Percentiles rank a stretch among this genome's conserved stretches.
Conservation (phyloP, 2,888 invertebrate genomes). For the Folsomia candida region DNA sequence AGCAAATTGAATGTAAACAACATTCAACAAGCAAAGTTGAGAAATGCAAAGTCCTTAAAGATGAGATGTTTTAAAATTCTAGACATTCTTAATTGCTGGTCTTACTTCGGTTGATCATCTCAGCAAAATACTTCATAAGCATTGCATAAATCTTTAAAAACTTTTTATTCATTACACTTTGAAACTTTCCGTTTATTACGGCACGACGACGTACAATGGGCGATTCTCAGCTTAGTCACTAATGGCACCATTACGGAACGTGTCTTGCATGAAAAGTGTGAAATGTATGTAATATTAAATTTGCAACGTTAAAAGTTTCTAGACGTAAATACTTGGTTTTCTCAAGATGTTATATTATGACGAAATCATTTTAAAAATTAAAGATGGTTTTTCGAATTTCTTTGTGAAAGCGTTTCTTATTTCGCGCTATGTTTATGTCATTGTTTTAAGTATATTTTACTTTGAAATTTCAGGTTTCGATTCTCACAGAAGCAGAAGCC, state of each 20-base stretch:
- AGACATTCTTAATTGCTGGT: background rate
- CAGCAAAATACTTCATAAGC: background rate
- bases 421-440: background rate
- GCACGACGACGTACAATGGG: background rate
- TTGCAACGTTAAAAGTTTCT: background rate
- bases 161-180: background rate
- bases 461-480: conserved; percentile 15
- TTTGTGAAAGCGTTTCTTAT: background rate
- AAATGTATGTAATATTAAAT: background rate
- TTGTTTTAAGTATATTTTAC: background rate
- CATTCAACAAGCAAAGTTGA: conserved; percentile 4
- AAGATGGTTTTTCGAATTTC: too few relatives aligned
- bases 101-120: background rate
- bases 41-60: background rate
- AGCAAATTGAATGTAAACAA: conserved; percentile 13
- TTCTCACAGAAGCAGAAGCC: conserved; percentile 44
- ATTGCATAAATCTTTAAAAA: background rate
- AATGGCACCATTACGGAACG: background rate
- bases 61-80: background rate
- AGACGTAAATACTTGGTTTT: background rate
- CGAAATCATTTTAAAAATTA: background rate
- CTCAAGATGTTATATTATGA: background rate
- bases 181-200: background rate
- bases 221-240: background rate
- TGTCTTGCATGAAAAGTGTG: background rate